These are phyloP conservation scores for Notarius quadriscutis DNA, from an alignment of 2,113 vertebrate genomes.

Conservation along the genomic window DNA sequence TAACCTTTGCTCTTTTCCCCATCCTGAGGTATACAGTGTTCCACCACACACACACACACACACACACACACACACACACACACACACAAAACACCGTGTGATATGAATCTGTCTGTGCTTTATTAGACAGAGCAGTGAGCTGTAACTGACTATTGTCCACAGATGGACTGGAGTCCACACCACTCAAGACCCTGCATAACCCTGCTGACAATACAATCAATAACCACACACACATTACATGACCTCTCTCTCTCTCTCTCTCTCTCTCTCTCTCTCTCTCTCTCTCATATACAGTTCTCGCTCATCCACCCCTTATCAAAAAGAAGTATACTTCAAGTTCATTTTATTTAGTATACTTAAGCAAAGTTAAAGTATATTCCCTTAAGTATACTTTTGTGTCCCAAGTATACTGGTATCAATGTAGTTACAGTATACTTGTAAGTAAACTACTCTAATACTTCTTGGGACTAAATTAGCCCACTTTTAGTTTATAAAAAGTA, in stretches of 20 bases:
- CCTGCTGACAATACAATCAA: conserved; percentile 78
- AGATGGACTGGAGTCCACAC: conserved; percentile 76
- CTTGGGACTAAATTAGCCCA: too few relatives aligned
- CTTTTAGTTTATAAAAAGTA: too few relatives aligned
- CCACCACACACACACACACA: conserved; percentile 68
- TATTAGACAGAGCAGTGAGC: conserved; percentile 79
- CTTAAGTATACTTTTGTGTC: too few relatives aligned
- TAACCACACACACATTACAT: conserved; percentile 74
- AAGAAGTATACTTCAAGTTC: too few relatives aligned
- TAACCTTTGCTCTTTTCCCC: conserved; percentile 39
- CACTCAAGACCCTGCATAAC: conserved; percentile 69
- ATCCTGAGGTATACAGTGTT: conserved; percentile 56
- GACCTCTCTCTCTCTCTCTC: conserved; percentile 47
- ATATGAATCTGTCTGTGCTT: conserved; percentile 80
- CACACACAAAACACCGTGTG: conserved; percentile 69
- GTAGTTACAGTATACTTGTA: too few relatives aligned
- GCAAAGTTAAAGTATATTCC: too few relatives aligned
- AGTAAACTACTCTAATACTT: too few relatives aligned
- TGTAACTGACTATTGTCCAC: conserved; percentile 82
- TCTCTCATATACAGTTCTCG: neutral
- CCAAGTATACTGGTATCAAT: too few relatives aligned
- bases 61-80: conserved; percentile 68
- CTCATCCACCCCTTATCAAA: neutral
- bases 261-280: conserved; percentile 31
- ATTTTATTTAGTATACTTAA: too few relatives aligned